Evolutionary conservation across 2,113 vertebrate species (phyloP), one percentile per base, ranked within the genome.

Genomic region (sheep (Ovis aries)): DNA sequence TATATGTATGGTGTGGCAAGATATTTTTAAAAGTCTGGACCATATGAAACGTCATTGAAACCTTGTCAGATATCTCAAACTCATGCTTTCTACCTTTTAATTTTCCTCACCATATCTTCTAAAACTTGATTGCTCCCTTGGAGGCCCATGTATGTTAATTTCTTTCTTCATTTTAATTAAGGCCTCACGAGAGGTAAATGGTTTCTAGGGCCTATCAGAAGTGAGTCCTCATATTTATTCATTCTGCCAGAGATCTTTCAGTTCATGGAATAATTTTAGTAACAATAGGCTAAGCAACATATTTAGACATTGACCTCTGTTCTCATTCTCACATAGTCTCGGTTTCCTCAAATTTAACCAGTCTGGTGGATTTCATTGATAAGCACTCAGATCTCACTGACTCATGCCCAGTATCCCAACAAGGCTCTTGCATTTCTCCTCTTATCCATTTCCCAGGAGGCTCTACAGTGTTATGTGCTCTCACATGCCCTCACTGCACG

Each of bases 41-140:
- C 33, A 52, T 59, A 62, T 5, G 16, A 90, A 71, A 91, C 45
- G 12, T 78, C 14, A 90, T 31, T 62, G 77, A 93, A 84, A 84
- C 21, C 48, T 59, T 87, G 55, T 93, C 55, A 95, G 62, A 90
- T 78, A 45, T 87, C 25, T 62, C 36, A 91, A 59, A 93, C 19
- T 78, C 64, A 88, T 1, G 8, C 4, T 88, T 81, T 80, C 57
- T 80, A 62, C 13, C 50, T 62, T 40, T n/a, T 55, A 4, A 45
- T 57, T 48, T 31, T 23, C 10, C n/a, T 78, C 31, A 60, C 31
- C 43, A 5, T 71, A 60, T 77, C 33, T 84, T 93, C 40, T 67
- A 45, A 60, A 80, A 55, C 25, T 80, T 88, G 52, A 71, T 84
- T 91, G n/a, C 78, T 74, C 43, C 36, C 27, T 85, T 55, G 31